Base-by-base conservation (phyloP, 2,113 vertebrate species). In the Oxyruncus cristatus region DNA sequence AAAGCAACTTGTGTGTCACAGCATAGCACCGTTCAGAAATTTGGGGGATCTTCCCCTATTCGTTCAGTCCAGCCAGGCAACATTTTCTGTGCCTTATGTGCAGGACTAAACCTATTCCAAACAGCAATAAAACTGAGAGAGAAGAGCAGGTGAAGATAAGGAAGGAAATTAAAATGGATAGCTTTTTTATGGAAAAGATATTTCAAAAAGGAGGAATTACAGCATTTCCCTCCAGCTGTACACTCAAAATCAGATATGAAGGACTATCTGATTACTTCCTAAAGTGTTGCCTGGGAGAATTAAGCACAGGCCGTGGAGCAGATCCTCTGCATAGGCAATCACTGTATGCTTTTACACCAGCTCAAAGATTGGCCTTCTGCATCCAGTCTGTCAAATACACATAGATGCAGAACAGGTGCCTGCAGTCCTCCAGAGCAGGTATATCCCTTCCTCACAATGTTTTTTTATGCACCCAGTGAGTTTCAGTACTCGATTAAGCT, bases 191-290 rank as follows among this genome's bases (percentile, higher is more conserved):
- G 9, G 2, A 67, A 56, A 56, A n/a, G 1, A 1, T 47, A 26
- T 88, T 94, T 93, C 78, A 70, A 85, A 94, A 87, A 50, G 63
- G 42, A 88, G 62, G 50, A 86, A 95, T 86, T 93, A 72, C 49
- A 72, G 77, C 30, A 16, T 76, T 80, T 86, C 53, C 67, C 37
- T 88, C 61, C 65, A 81, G 76, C 61, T 93, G 72, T 88, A 88
- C 76, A 56, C 90, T 93, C 75, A 74, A 90, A 88, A 94, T 82
- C 63, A 92, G 90, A 92, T 92, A 90, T 74, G 85, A 88, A 88
- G 63, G 79, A 83, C 61, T 89, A 77, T 84, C 88, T 88, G 90
- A 88, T 85, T 91, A 44, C 72, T 90, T 90, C 67, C 88, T 88
- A 47, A 93, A 96, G 63, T 59, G 56, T 78, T 81, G 47, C 72